These are phyloP conservation scores for Enteromius anoplus DNA, from an alignment of 2,797 vertebrate genomes.

Conservation along the genomic window DNA sequence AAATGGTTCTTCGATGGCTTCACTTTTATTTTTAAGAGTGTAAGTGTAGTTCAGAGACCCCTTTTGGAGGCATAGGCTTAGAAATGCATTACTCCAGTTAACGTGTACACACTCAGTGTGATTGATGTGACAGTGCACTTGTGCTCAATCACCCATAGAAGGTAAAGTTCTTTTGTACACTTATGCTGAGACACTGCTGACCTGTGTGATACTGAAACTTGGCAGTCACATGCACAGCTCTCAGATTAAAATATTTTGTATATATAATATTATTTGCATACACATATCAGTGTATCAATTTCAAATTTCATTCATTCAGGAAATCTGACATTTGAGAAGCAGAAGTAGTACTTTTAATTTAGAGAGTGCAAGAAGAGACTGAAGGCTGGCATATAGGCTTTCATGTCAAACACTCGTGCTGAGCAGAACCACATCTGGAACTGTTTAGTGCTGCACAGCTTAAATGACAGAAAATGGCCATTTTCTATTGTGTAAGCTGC, in stretches of 20 bases:
- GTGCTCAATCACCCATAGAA: constrained; percentile 24
- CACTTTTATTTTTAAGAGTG: background rate
- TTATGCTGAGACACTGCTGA: background rate
- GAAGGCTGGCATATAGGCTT: constrained; percentile 26
- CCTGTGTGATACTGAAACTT: constrained; percentile 12
- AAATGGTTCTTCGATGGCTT: background rate
- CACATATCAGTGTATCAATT: background rate
- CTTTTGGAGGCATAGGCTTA: background rate
- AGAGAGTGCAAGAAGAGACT: constrained; percentile 31
- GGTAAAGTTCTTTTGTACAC: constrained; percentile 30
- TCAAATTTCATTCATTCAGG: background rate
- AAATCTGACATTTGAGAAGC: background rate
- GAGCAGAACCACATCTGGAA: constrained; percentile 62
- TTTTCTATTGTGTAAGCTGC: constrained; percentile 49
- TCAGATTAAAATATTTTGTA: background rate
- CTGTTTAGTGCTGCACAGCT: constrained; percentile 55
- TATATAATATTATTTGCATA: background rate
- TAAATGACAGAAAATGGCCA: constrained; percentile 44
- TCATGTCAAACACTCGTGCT: constrained; percentile 45
- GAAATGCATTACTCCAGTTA: constrained; percentile 33
- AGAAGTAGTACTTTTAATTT: background rate
- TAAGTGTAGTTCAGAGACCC: constrained; percentile 9
- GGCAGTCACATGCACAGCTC: background rate
- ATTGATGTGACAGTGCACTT: constrained; percentile 25
- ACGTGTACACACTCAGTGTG: constrained; percentile 7